A percentile compares a stretch with the other conserved stretches of the same genome.
Evolutionary conservation across 2,113 vertebrate species (phyloP).

Genomic region (Gracilinanus agilis): DNA sequence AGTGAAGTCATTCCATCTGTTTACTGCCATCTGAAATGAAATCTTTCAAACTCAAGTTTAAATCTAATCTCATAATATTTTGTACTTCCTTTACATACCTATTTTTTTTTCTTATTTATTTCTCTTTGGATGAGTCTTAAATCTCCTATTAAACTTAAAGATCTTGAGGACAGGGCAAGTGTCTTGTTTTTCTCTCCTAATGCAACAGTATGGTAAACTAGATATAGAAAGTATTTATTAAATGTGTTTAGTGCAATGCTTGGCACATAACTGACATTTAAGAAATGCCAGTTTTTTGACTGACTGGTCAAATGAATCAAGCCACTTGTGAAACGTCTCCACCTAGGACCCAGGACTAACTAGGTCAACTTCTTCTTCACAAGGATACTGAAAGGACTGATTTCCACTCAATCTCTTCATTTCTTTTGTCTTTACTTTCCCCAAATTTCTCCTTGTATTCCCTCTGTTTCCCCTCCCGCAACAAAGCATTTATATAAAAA

Average conservation of each 20-base stretch:
- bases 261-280: not conserved
- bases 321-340: not conserved
- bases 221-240: not conserved
- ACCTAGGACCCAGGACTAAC: not conserved
- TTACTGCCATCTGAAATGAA: not conserved
- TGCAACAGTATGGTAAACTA: not conserved
- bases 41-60: not conserved
- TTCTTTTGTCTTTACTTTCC: too few species aligned
- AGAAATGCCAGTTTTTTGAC: not conserved
- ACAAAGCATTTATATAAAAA: too few species aligned
- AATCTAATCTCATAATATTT: not conserved
- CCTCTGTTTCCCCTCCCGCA: too few species aligned
- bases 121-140: not conserved
- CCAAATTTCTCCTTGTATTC: too few species aligned
- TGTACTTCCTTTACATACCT: not conserved
- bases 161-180: too few species aligned
- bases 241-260: not conserved
- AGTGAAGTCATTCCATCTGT: not conserved
- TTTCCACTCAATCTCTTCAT: not conserved
- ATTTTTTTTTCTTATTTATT: not conserved
- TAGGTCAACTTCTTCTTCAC: not conserved
- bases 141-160: not conserved
- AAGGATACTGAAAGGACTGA: conserved; percentile 1
- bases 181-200: not conserved
- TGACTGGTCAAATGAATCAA: not conserved